A percentile compares a stretch with the other conserved stretches of the same genome.
These are phyloP conservation scores for Cremastinae sp. DNA, from an alignment of 2,888 invertebrate species.

Conservation along the genomic window DNA sequence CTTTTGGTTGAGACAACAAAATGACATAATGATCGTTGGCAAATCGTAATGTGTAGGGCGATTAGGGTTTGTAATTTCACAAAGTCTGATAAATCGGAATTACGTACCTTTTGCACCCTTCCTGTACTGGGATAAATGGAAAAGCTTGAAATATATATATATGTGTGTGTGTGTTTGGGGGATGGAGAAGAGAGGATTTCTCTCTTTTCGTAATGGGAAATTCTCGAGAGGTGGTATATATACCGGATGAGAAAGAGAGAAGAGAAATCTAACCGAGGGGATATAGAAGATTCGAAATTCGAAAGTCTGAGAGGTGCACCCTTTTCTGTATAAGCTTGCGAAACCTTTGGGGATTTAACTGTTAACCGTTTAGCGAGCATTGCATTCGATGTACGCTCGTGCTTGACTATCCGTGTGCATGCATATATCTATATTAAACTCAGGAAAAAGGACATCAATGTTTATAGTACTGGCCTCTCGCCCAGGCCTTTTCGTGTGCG, in stretches of 20 bases:
- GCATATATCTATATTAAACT: neutral
- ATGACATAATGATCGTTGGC: conserved; percentile 7
- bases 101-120: conserved; percentile 8
- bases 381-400: conserved; percentile 35
- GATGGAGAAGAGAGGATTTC: conserved; percentile 21
- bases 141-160: conserved; percentile 21
- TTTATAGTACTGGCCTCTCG: conserved; percentile 43
- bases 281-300: conserved; percentile 52
- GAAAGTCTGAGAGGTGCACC: conserved; percentile 38
- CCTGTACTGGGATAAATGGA: conserved; percentile 21
- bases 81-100: conserved; percentile 49
- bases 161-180: no score
- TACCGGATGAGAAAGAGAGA: conserved; percentile 12
- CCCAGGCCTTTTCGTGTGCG: conserved; percentile 22
- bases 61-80: conserved; percentile 39
- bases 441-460: conserved; percentile 24
- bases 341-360: conserved; percentile 57
- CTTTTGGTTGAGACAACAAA: neutral
- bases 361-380: conserved; percentile 59
- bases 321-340: conserved; percentile 22
- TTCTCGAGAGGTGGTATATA: conserved; percentile 25
- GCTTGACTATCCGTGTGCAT: no score
- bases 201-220: conserved; percentile 50
- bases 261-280: conserved; percentile 21
- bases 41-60: conserved; percentile 28